Conservation (phyloP, 2,113 vertebrate genomes). For the Isichthys henryi region DNA sequence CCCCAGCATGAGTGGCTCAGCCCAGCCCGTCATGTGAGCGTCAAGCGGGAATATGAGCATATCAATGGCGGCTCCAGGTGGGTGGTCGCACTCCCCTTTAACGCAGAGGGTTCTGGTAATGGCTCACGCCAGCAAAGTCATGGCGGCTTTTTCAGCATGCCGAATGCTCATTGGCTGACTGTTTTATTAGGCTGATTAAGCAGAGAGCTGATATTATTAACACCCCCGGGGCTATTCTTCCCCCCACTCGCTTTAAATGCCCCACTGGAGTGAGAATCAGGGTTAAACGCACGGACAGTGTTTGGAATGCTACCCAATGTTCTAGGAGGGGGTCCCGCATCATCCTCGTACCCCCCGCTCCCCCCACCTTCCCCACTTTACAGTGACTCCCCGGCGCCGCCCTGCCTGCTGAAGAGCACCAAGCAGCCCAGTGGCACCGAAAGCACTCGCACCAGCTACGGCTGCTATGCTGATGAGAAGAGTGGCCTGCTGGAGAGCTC, state of each 20-base stretch:
- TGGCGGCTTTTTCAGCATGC: background rate
- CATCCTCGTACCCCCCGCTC: too few relatives aligned
- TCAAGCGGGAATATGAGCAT: constrained; percentile 96
- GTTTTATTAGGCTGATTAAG: background rate
- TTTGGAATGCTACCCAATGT: background rate
- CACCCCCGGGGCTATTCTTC: too few relatives aligned
- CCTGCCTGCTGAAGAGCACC: constrained; percentile 87
- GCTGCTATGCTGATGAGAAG: constrained; percentile 96
- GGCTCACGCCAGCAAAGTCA: background rate
- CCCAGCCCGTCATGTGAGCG: constrained; percentile 79
- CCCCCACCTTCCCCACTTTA: constrained; percentile 17
- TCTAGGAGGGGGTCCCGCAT: background rate
- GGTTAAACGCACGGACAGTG: background rate
- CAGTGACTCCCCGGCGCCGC: constrained; percentile 94
- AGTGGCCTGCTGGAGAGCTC: constrained; percentile 88
- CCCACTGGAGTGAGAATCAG: background rate
- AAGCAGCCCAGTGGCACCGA: constrained; percentile 80
- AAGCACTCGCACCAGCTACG: constrained; percentile 80
- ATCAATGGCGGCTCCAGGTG: constrained; percentile 88
- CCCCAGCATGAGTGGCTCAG: constrained; percentile 96
- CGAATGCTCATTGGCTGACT: background rate
- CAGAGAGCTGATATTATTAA: too few relatives aligned
- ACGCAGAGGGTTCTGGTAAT: background rate
- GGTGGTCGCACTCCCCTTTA: background rate
- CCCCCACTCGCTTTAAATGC: too few relatives aligned